Base-by-base conservation (phyloP, 2,888 invertebrate species). In the Troides aeacus region DNA sequence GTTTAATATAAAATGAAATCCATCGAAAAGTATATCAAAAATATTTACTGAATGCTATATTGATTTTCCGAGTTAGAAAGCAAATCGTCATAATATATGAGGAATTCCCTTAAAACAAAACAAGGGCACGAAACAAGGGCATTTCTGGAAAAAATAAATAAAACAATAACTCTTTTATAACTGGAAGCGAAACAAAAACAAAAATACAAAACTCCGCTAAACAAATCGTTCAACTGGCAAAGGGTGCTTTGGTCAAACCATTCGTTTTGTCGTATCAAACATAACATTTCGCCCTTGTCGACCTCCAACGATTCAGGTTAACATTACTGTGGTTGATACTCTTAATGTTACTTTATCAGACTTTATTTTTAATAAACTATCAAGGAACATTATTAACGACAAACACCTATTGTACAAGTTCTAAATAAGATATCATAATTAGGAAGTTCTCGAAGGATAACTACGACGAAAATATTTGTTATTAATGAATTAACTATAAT, bases 51-150 rank as follows among this genome's bases (percentile, higher is more conserved):
- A 53, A 24, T 36, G 24, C n/a, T 2, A 23, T 5, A 24, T 36
- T 42, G n/a, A 53, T 63, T 63, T 53, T 23, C 30, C 12, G 30
- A 63, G n/a, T 63, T 30, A 30, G 56, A 64, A 57, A 23, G 10
- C 36, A 58, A 58, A 39, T 4, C 10, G 21, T 15, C 12, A 17
- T 23, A 62, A 23, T 39, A 17, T 15, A 50, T 17, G 50, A 12
- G 50, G 5, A 18, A 17, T 50, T 50, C 50, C 15, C 50, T 15
- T 15, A 50, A 50, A 50, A 50, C 18, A 50, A 50, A 50, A 50
- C 39, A 39, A n/a, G n/a, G n/a, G 10, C 7, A 39, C 39, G 10
- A 50, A 50, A 50, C 17, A 17, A 50, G 18, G 5, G 5, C 1
- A 50, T 17, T 50, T 50, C 39, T 39, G 17, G 17, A 50, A 50